Evolutionary conservation across 2,113 vertebrate genomes (phyloP), one percentile per base, ranked within the genome.

Genomic region (Scartelaos histophorus): DNA sequence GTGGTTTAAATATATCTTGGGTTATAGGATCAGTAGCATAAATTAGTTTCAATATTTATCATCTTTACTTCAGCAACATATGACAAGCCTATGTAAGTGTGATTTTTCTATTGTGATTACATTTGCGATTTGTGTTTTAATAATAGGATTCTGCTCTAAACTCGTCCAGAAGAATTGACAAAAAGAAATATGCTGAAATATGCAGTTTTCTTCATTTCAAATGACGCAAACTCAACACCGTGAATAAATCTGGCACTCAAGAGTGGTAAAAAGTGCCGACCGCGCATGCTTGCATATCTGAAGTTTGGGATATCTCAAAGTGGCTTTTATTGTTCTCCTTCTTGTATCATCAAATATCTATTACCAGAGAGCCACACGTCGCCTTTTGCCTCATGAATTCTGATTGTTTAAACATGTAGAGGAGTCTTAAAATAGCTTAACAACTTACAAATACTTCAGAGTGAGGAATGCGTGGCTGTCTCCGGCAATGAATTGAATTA

Each of bases 311-410:
- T 25, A 25, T 62, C 68, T 29, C 85, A 22, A 57, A 71, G 66
- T 80, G 74, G 57, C 65, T 82, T 86, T 82, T 66, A 68, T 57
- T 68, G 67, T 78, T 74, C 47, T 73, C 29, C 56, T 51, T 62
- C 65, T 69, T 73, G 53, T 34, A 66, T 73, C 70, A 77, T 81
- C 45, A 82, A 81, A 76, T 75, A 71, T 82, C 74, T 54, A 71
- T 71, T 35, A 53, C 61, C 24, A 66, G 64, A 57, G 77, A 49
- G 53, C 69, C 51, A 47, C 61, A 72, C 49, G 80, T 45, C 13
- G 22, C 65, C 61, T 74, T 56, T 21, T n/a, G 61, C 76, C 51
- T 71, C 70, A 49, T 62, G 68, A 66, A 17, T 74, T 35, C 64
- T 69, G 34, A 71, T 70, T 58, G 43, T 60, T 82, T 61, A 62